Conservation (phyloP, 1,140 invertebrate genomes). For the Oppia nitens region DNA sequence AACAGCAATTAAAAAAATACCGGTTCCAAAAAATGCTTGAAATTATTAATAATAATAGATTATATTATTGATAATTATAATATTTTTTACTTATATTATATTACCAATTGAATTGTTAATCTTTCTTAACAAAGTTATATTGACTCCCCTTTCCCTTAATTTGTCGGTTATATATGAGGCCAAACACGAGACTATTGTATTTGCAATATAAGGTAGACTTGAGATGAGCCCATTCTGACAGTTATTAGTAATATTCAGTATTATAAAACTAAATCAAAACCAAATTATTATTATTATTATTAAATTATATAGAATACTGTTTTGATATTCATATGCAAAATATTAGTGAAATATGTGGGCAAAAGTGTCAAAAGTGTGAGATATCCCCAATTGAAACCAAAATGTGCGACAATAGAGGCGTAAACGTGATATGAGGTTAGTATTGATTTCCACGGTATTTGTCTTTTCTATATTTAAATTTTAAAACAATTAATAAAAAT, state of each 20-base stretch:
- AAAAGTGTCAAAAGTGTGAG: conserved; percentile 84
- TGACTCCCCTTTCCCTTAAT: conserved; percentile 22
- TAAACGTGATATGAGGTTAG: conserved; percentile 66
- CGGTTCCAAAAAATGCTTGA: conserved; percentile 39
- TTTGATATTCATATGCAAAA: conserved; percentile 71
- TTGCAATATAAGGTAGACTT: conserved; percentile 38
- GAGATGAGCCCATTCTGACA: conserved; percentile 38
- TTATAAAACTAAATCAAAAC: conserved; percentile 58
- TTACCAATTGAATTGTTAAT: conserved; percentile 20
- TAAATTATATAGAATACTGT: conserved; percentile 37
- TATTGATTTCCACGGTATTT: conserved; percentile 61
- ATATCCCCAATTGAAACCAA: conserved; percentile 79
- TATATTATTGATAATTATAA: conserved; percentile 2
- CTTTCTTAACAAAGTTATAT: conserved; percentile 19
- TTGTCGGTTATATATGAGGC: conserved; percentile 33
- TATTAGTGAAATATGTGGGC: conserved; percentile 80
- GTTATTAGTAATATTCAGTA: conserved; percentile 34
- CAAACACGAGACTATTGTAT: conserved; percentile 32
- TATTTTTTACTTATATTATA: background rate
- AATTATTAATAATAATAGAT: conserved; percentile 1
- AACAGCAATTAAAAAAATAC: conserved; percentile 44
- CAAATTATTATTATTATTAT: conserved; percentile 25
- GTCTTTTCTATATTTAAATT: conserved; percentile 26
- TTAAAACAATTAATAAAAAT: background rate
- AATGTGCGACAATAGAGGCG: conserved; percentile 78